phyloP scores from a whole-genome alignment of 1,140 invertebrate species.

The Magallana angulata region DNA sequence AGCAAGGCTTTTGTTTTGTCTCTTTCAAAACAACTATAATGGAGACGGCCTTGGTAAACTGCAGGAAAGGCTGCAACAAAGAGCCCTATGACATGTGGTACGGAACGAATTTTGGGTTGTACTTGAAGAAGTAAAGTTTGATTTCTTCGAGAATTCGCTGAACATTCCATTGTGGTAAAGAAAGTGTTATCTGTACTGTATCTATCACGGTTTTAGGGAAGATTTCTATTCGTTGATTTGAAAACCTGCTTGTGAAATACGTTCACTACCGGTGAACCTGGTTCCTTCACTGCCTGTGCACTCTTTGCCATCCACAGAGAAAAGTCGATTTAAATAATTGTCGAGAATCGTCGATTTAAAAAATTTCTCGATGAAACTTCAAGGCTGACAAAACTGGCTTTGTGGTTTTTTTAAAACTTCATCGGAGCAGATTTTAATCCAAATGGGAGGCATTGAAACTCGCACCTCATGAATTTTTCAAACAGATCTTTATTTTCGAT shows the following conservation, averaged over 20 bases:
- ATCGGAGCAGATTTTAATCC: conserved; percentile 43
- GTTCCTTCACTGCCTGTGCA: neutral
- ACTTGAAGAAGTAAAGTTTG: neutral
- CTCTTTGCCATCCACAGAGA: conserved; percentile 4
- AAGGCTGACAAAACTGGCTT: conserved; percentile 43
- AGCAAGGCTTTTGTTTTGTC: conserved; percentile 46
- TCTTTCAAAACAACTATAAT: conserved; percentile 49
- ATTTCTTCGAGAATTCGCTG: conserved; percentile 31
- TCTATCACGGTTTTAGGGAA: neutral
- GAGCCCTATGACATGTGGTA: conserved; percentile 32
- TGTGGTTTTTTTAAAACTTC: conserved; percentile 41
- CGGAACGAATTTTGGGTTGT: neutral
- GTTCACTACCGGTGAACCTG: neutral
- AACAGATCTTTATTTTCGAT: conserved; percentile 38
- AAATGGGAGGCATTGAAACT: conserved; percentile 49
- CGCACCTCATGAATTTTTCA: conserved; percentile 25
- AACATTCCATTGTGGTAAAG: conserved; percentile 35
- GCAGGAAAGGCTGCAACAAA: conserved; percentile 31
- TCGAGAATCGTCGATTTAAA: conserved; percentile 50
- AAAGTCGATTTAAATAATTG: conserved; percentile 46
- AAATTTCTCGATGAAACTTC: conserved; percentile 12
- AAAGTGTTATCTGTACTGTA: conserved; percentile 38
- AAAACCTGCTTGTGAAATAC: conserved; percentile 27
- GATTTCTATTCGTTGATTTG: conserved; percentile 46
- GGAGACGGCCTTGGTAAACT: conserved; percentile 48